These are phyloP conservation scores for Chaetophractus vellerosus DNA, from an alignment of 2,797 vertebrate genomes.

Conservation along the genomic window DNA sequence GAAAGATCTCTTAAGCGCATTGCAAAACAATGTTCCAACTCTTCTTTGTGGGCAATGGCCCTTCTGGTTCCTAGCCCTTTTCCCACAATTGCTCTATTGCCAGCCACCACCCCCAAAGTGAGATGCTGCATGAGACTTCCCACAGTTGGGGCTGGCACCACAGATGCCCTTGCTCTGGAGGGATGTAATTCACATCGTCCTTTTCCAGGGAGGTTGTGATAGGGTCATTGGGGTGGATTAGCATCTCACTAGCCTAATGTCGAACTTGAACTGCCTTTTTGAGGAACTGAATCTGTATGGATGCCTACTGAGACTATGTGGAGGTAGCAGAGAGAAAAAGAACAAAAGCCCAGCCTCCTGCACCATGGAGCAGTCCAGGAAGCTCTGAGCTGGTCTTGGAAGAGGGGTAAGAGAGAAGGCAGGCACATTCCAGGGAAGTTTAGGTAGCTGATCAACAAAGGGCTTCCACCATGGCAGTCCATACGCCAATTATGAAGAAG, in stretches of 20 bases:
- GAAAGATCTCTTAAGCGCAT: not conserved
- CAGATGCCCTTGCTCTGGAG: not conserved
- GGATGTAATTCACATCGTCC: not conserved
- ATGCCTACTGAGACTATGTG: not conserved
- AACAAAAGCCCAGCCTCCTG: not conserved
- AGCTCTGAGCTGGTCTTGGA: not conserved
- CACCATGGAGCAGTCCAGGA: not conserved
- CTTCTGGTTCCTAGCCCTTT: not conserved
- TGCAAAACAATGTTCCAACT: not conserved
- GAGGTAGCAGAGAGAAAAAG: not conserved
- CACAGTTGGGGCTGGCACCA: too few relatives aligned
- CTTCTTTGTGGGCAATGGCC: not conserved
- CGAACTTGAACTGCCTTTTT: not conserved
- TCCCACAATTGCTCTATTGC: rapidly evolving
- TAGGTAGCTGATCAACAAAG: too few relatives aligned
- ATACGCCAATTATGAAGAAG: not conserved
- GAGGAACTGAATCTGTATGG: not conserved
- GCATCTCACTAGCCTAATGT: not conserved
- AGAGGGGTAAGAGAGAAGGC: not conserved
- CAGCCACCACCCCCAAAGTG: not conserved
- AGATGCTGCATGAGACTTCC: not conserved
- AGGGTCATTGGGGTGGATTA: not conserved
- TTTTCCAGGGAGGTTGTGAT: not conserved
- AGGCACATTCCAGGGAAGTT: not conserved
- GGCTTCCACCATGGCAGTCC: not conserved